Evolutionary conservation across 2,888 invertebrate genomes (phyloP), one percentile per base, ranked within the genome.

Genomic region (Epiblema foenella): DNA sequence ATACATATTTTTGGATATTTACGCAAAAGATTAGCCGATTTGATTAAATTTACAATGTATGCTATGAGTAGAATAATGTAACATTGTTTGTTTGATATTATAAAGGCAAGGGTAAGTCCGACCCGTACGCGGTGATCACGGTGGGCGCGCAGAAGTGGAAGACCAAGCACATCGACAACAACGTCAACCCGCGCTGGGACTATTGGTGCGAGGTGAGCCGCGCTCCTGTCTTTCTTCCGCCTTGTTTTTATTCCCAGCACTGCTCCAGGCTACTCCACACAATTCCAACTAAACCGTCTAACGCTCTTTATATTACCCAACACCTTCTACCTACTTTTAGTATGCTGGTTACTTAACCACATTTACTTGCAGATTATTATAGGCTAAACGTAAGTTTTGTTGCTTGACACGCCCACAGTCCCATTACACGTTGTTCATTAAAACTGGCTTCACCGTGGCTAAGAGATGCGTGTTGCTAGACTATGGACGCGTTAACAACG

Each of bases 111-210:
- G 98, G 99, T 85, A 99, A 99, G 94, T 99, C 99, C 0, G 99
- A 99, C 94, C 99, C 99, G 4, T 99, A 99, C 89, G 97, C 97
- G 59, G 95, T 98, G 67, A 94, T 98, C 83, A 96, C 95, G 81
- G 98, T 99, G 74, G 99, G 99, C 68, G 97, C 98, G 0, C 98
- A 98, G 90, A 96, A 97, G 87, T 98, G 97, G 93, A 96, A 97
- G 88, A 99, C 99, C 0, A 97, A 98, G 89, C 98, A 97, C 51
- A 98, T 99, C 78, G 97, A 98, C 86, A 98, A 98, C 88, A 97
- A 97, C 76, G 95, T 99, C 37, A 97, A 98, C 94, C 99, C 99
- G 7, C 97, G 97, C 78, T 99, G 99, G 99, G 98, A 99, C 90
- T 98, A 95, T 90, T 98, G 98, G 96, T 99, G 99, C 87, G 99